Base-by-base conservation (phyloP, 2,113 vertebrate genomes). In the Argyrosomus japonicus region DNA sequence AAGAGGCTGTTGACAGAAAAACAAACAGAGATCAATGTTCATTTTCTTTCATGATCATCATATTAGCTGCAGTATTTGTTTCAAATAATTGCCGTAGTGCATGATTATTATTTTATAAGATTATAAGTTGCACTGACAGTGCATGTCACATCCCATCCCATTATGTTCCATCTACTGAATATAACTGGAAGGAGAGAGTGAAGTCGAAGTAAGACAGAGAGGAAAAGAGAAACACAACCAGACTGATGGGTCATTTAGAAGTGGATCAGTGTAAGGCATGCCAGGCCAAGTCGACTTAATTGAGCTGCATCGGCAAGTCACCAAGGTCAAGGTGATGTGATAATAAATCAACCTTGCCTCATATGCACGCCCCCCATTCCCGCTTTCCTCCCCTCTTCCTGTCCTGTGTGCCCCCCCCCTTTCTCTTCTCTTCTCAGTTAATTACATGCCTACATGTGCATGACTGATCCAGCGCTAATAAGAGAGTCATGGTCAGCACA, bases 251-350 rank as follows among this genome's bases (percentile, higher is more conserved):
- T 89, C 68, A 75, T 84, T 86, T 70, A 84, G 77, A 62, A 92
- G 92, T 89, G 77, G 88, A 93, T 92, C 82, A 91, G 71, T 79
- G 45, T 64, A 45, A 71, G 50, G 73, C 74, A 63, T 67, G 68
- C 65, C 50, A 53, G 77, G 86, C 82, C 88, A 89, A 83, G 82
- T 77, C 40, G 17, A 65, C 84, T 84, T 94, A 93, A 94, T 94
- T 93, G 93, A 94, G 91, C 93, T 86, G 87, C 89, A 84, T 91
- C 88, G 84, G 50, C 23, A 60, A 88, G 92, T 92, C 90, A 89
- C 58, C 84, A 79, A 92, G 92, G 92, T 94, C 93, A 94, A 93
- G 92, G 90, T 94, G 91, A 93, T 79, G 84, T 87, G 81, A 88
- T 92, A 93, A 93, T 95, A 93, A 94, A 94, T 94, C 91, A 93